Percentiles rank a stretch among this genome's conserved stretches.
These are phyloP conservation scores for Crotophaga sulcirostris DNA, from an alignment of 2,113 vertebrate species.

Conservation along the genomic window DNA sequence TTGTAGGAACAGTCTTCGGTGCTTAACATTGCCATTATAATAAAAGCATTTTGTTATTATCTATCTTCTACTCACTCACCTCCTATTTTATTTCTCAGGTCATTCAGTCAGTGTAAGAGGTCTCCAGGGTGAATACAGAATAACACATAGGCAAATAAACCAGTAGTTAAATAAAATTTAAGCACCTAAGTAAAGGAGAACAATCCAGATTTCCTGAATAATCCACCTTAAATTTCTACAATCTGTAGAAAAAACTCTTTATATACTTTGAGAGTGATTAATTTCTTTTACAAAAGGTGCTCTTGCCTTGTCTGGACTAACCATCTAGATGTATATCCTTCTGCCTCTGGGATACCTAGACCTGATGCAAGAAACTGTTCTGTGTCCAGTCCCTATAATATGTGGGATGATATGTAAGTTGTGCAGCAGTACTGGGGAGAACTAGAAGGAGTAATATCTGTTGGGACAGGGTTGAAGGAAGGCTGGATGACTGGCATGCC, in stretches of 20 bases:
- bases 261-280: not conserved
- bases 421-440: not conserved
- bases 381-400: not conserved
- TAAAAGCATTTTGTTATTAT: not conserved
- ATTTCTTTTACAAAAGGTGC: not conserved
- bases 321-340: not conserved
- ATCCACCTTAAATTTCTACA: not conserved
- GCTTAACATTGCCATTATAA: not conserved
- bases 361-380: not conserved
- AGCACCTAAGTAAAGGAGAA: not conserved
- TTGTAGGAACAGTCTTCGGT: not conserved
- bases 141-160: not conserved
- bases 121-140: not conserved
- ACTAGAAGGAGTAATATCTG: not conserved
- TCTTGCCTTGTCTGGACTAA: not conserved
- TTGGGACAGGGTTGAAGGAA: not conserved
- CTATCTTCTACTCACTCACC: not conserved
- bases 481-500: not conserved
- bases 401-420: not conserved
- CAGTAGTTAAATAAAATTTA: not conserved
- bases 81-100: not conserved
- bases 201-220: not conserved
- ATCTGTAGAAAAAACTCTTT: not conserved
- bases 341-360: not conserved
- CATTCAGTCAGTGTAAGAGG: not conserved